Evolutionary conservation across 2,797 vertebrate species (phyloP).

Genomic region (Intellagama lesueurii): DNA sequence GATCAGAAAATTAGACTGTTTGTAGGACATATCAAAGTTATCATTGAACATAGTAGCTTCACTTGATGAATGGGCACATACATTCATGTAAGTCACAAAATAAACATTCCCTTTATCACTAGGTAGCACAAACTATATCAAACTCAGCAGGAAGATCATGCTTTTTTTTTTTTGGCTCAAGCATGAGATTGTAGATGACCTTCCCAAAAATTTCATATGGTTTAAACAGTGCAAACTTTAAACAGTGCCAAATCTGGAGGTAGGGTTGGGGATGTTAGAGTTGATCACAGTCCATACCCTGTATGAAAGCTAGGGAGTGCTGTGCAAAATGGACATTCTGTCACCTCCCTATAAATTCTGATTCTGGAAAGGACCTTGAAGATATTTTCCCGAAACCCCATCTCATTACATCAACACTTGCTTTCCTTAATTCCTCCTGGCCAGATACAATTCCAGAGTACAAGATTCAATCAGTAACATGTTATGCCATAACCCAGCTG

Average conservation of each 20-base stretch:
- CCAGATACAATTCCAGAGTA: not conserved
- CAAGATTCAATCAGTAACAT: not conserved
- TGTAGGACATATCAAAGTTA: constrained; percentile 60
- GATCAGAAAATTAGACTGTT: constrained; percentile 59
- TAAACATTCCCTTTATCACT: constrained; percentile 66
- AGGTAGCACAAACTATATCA: constrained; percentile 57
- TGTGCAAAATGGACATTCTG: not conserved
- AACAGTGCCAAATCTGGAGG: not conserved
- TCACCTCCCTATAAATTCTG: not conserved
- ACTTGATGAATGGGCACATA: constrained; percentile 63
- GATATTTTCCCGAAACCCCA: not conserved
- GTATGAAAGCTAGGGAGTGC: constrained; percentile 10
- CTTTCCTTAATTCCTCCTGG: not conserved
- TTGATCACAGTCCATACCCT: constrained; percentile 24
- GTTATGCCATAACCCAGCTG: not conserved
- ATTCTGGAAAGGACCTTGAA: constrained; percentile 5
- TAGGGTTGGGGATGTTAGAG: not conserved
- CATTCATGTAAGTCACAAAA: constrained; percentile 68
- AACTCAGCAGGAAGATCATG: constrained; percentile 55
- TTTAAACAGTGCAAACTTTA: constrained; percentile 33
- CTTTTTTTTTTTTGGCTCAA: constrained; percentile 53
- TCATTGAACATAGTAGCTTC: constrained; percentile 49
- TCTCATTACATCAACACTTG: not conserved
- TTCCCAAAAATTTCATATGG: not conserved
- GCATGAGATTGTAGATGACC: constrained; percentile 54